phyloP scores from a whole-genome alignment of 2,888 invertebrate species.

The Cosmia pyralina region DNA sequence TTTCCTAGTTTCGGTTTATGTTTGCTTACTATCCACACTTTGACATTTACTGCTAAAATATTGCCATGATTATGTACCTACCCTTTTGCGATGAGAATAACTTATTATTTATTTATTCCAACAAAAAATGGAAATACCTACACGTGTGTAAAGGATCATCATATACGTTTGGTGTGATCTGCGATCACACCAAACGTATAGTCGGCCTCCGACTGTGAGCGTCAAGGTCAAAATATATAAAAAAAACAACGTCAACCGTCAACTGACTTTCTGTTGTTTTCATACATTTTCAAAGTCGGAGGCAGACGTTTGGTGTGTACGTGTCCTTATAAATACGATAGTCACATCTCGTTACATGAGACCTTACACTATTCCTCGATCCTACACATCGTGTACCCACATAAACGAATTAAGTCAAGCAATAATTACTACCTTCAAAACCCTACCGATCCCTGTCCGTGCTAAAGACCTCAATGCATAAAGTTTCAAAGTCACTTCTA shows the following conservation, averaged over 20 bases:
- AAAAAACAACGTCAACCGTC: not conserved
- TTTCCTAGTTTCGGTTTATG: slow-evolving; percentile 6
- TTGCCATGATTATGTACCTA: no score
- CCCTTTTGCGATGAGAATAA: no score
- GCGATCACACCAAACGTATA: not conserved
- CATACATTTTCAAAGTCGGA: no score
- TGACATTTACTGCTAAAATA: not conserved
- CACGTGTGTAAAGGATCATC: not conserved
- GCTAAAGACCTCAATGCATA: slow-evolving; percentile 23
- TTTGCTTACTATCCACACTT: slow-evolving; percentile 6
- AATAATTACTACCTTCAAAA: slow-evolving; percentile 15
- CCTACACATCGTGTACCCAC: not conserved
- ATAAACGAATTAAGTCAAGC: slow-evolving; percentile 12
- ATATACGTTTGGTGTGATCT: not conserved
- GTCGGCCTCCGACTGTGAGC: no score
- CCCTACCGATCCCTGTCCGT: not conserved
- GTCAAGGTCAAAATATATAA: not conserved
- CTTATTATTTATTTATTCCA: not conserved
- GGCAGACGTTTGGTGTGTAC: not conserved
- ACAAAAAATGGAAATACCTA: not conserved
- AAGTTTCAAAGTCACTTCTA: slow-evolving; percentile 45
- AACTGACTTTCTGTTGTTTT: not conserved
- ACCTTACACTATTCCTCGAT: not conserved
- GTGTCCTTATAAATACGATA: not conserved
- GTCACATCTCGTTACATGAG: not conserved